Base-by-base conservation (phyloP, 2,888 invertebrate genomes). In the Punctoribates punctum region DNA sequence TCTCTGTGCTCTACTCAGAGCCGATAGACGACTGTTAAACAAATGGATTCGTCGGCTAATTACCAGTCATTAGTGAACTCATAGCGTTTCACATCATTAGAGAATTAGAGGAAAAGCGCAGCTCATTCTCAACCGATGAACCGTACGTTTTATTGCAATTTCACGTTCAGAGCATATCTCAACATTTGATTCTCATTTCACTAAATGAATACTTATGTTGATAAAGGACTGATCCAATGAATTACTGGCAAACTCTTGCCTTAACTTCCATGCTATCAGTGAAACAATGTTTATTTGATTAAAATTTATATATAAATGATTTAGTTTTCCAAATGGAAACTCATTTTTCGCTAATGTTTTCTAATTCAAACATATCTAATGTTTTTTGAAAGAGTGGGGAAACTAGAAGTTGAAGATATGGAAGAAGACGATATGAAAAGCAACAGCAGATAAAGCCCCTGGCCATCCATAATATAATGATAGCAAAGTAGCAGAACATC, bases 171-270 rank as follows among this genome's bases (percentile, higher is more conserved):
- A 29, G 6, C 34, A 34, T 25, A 62, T 62, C 62, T 62, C 25
- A 62, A 62, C 62, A 62, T 62, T 62, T 62, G 62, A 62, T 62
- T 62, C 62, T 27, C 62, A 62, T 27, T 62, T 62, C 29, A 62
- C 62, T 62, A 62, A 62, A 62, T 29, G 25, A 62, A 62, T 62
- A 29, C 23, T 62, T 62, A 62, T 29, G 23, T 62, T 48, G 46
- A 48, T 48, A 48, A 48, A 48, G 46, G 46, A 48, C 46, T 48
- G 2, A 17, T 48, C 46, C 34, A 34, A 34, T 34, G 34, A 34
- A 34, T 34, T 34, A 34, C 46, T 48, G 2, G 6, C 4, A 48
- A 13, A 8, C 46, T 15, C 11, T 48, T 15, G 6, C 11, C 17
- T 48, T 48, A 15, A 48, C 17, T 11, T 17, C 13, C 11, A 48